Evolutionary conservation across 2,797 vertebrate species (phyloP), one percentile per base, ranked within the genome.

Genomic region (Acomys russatus): DNA sequence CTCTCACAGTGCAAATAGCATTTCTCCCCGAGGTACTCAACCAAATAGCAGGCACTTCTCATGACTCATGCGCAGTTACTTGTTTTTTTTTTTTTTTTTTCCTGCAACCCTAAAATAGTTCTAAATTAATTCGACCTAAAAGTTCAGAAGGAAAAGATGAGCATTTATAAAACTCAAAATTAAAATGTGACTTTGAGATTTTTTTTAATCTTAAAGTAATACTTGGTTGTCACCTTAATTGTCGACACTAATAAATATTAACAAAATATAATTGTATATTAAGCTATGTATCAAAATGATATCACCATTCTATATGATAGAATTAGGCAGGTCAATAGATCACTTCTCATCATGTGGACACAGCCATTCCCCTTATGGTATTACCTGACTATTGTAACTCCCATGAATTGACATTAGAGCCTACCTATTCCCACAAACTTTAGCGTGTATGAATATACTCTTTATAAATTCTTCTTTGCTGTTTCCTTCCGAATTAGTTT

Each of bases 251-350:
- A 91, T 76, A 35, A 73, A 73, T 82, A 80, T 66, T 35, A 78
- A 63, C 78, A 80, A 54, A 71, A 88, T 61, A 71, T 71, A 93
- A 63, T 22, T 59, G 33, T 35, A 79, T 3, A 33, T 79, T 92
- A 85, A 94, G 28, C 73, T 68, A 9, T 4, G 54, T 91, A 4
- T 64, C 93, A 96, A 64, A 95, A 30, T 96, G 38, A 1, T 33
- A 30, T 90, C 59, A 95, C n/a, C 90, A 8, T 49, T 88, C 1
- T 76, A 33, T 76, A 38, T 89, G 88, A 59, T 71, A 54, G 25
- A 91, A 4, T 91, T n/a, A 90, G 0, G 7, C 54, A 23, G 88
- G 8, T 15, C 35, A 91, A 2, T 22, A 93, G 20, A 56, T 68
- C 30, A 5, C 12, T 38, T 22, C 68, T 70, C 73, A 88, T 88